Percentiles rank a stretch among this genome's conserved stretches.
Conservation (phyloP, 2,888 invertebrate species). For the Aporophyla lueneburgensis region DNA sequence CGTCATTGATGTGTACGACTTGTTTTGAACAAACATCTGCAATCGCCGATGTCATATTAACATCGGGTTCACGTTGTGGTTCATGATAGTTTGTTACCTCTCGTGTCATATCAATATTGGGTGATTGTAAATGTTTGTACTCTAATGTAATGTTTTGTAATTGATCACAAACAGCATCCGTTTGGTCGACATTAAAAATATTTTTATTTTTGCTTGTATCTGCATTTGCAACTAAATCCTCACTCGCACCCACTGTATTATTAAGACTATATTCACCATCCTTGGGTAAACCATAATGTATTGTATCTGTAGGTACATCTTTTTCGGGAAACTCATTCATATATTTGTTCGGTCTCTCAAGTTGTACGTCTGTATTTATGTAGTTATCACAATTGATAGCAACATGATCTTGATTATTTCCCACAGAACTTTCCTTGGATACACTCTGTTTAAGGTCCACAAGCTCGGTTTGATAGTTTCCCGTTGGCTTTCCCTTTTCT, state of each 20-base stretch:
- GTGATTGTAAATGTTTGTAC: conserved; percentile 28
- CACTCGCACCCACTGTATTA: conserved; percentile 3
- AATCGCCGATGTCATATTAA: not conserved
- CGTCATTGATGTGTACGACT: conserved; percentile 3
- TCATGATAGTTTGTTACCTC: conserved; percentile 38
- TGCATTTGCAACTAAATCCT: conserved; percentile 5
- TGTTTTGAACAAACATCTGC: conserved; percentile 18
- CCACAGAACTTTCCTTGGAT: conserved; percentile 18
- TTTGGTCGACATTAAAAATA: conserved; percentile 13
- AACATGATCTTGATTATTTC: conserved; percentile 28
- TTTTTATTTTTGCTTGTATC: conserved; percentile 11
- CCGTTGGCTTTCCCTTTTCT: conserved; percentile 71
- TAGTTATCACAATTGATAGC: conserved; percentile 19
- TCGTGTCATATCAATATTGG: conserved; percentile 3
- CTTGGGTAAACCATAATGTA: conserved; percentile 30
- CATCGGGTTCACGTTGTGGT: conserved; percentile 23
- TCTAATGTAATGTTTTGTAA: conserved; percentile 55
- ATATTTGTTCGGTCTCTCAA: conserved; percentile 48
- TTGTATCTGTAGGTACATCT: conserved; percentile 57
- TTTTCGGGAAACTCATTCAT: conserved; percentile 71
- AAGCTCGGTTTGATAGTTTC: not conserved
- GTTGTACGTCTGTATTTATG: conserved; percentile 19
- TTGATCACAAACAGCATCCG: conserved; percentile 36
- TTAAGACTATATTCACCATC: not conserved
- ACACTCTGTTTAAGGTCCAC: conserved; percentile 14